Conservation (phyloP, 92 coral and sea anemone genomes). For the Virgularia gustaviana region DNA sequence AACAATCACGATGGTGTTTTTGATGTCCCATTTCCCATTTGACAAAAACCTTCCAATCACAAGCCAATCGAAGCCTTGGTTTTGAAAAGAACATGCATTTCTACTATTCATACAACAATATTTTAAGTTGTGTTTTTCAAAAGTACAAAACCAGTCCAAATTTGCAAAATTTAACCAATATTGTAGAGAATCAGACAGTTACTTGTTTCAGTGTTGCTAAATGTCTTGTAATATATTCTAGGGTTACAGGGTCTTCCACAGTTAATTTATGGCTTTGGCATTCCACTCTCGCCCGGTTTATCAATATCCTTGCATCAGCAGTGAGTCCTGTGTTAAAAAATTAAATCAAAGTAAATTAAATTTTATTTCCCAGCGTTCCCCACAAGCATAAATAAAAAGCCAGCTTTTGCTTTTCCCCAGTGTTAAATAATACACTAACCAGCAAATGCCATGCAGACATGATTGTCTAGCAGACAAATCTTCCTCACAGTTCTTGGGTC, state of each 20-base stretch:
- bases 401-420: too few relatives aligned
- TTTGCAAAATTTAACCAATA: too few relatives aligned
- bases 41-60: too few relatives aligned
- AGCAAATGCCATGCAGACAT: conserved; percentile 99
- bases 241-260: conserved; percentile 94
- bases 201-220: conserved; percentile 96
- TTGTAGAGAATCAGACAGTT: too few relatives aligned
- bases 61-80: too few relatives aligned
- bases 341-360: background rate
- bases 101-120: too few relatives aligned
- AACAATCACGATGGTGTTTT: background rate
- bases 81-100: too few relatives aligned
- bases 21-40: too few relatives aligned
- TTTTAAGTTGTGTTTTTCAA: too few relatives aligned
- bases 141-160: too few relatives aligned
- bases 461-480: conserved; percentile 90
- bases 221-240: conserved; percentile 91
- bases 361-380: background rate
- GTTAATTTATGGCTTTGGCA: conserved; percentile 97
- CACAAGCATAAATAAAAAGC: background rate
- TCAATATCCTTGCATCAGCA: conserved; percentile 95
- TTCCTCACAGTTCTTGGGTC: conserved; percentile 95
- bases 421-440: conserved; percentile 38
- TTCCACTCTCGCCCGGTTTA: conserved; percentile 89
- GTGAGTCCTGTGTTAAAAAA: conserved; percentile 65